Evolutionary conservation across 2,888 invertebrate species (phyloP).

Genomic region (Mylabris sibirica): DNA sequence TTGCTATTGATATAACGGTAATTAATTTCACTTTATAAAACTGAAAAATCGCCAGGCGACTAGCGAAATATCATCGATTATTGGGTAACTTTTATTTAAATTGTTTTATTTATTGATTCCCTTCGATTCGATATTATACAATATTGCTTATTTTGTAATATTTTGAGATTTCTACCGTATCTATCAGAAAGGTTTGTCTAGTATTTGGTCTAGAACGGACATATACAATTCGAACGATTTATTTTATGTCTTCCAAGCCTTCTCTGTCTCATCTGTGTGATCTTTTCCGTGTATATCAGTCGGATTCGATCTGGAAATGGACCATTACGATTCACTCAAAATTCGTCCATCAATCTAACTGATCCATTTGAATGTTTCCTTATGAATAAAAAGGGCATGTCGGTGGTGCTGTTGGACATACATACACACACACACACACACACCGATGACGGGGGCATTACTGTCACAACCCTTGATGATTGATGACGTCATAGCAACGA

Average conservation of each 20-base stretch:
- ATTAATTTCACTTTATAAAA: not conserved
- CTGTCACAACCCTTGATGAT: slow-evolving; percentile 41
- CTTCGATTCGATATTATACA: not conserved
- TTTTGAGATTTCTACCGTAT: not conserved
- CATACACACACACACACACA: not conserved
- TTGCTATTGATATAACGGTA: not conserved
- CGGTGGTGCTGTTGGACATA: not conserved
- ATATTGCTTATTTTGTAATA: not conserved
- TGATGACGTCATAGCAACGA: slow-evolving; percentile 41
- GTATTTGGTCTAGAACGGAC: not conserved
- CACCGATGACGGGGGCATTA: slow-evolving; percentile 17
- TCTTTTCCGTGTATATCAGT: not conserved
- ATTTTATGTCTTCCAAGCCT: not conserved
- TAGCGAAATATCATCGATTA: no score
- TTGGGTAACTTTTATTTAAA: not conserved
- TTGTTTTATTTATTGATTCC: not conserved
- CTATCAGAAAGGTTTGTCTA: not conserved
- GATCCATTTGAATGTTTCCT: not conserved
- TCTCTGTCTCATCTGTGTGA: slow-evolving; percentile 5
- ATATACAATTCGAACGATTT: not conserved
- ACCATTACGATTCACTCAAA: not conserved
- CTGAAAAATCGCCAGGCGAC: no score
- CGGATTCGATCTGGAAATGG: not conserved
- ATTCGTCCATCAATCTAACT: not conserved
- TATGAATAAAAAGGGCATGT: slow-evolving; percentile 10